Percentiles rank a stretch among this genome's conserved stretches.
These are phyloP conservation scores for Pseudonaja textilis DNA, from an alignment of 2,113 vertebrate genomes.

Conservation along the genomic window DNA sequence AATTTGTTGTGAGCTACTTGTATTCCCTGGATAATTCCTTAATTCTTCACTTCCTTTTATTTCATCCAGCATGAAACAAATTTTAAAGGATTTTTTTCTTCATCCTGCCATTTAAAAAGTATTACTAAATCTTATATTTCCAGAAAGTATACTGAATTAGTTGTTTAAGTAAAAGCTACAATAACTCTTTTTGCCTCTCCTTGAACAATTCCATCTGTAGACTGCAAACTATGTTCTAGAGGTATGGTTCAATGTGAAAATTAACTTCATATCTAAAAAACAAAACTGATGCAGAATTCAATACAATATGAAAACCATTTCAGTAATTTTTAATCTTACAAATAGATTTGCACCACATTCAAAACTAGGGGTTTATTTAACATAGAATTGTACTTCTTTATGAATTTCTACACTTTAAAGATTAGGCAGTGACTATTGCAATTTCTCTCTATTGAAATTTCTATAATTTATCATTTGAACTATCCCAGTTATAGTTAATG, in stretches of 20 bases:
- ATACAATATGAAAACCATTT: not conserved
- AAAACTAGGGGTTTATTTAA: not conserved
- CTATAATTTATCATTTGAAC: not conserved
- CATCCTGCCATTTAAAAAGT: not conserved
- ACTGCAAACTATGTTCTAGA: not conserved
- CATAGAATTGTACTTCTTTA: not conserved
- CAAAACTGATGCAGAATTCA: not conserved
- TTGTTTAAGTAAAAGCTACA: not conserved
- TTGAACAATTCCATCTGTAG: not conserved
- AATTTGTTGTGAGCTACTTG: not conserved
- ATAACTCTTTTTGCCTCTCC: not conserved
- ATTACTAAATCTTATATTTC: not conserved
- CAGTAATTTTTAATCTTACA: not conserved
- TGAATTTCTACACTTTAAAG: not conserved
- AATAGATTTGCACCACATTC: not conserved
- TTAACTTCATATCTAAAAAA: not conserved
- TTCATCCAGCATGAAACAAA: not conserved
- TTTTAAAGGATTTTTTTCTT: not conserved
- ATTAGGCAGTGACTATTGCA: not conserved
- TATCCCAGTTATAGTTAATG: not conserved
- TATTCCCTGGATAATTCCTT: not conserved
- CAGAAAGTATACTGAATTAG: not conserved
- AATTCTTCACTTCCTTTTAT: not conserved
- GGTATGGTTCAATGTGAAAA: not conserved
- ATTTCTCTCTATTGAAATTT: not conserved